Evolutionary conservation across 2,113 vertebrate species (phyloP).

Genomic region (Channa maculata): DNA sequence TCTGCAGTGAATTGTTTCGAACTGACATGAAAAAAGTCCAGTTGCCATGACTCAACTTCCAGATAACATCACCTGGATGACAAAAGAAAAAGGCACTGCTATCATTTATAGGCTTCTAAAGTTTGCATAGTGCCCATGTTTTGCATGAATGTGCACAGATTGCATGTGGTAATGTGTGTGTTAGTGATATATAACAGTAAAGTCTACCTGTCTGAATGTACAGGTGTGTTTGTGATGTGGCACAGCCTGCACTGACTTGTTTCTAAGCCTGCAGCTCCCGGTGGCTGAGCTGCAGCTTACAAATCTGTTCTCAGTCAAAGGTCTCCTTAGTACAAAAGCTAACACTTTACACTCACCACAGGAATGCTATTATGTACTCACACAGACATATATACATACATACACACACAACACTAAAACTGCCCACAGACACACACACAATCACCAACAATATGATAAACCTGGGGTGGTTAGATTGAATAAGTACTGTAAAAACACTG

Average conservation of each 20-base stretch:
- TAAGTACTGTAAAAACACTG: slow-evolving; percentile 59
- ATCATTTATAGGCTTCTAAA: slow-evolving; percentile 30
- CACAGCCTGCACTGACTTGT: slow-evolving; percentile 77
- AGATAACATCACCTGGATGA: too few relatives aligned
- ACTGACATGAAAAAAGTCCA: too few relatives aligned
- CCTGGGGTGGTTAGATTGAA: slow-evolving; percentile 56
- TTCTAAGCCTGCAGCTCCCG: slow-evolving; percentile 59
- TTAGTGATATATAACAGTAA: slow-evolving; percentile 9
- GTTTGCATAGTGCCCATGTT: neutral
- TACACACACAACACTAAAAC: neutral
- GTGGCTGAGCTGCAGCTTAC: slow-evolving; percentile 64
- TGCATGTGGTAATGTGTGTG: slow-evolving; percentile 2
- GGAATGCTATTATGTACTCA: slow-evolving; percentile 59
- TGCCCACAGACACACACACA: slow-evolving; percentile 13
- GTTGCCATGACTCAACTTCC: too few relatives aligned
- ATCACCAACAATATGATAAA: slow-evolving; percentile 22
- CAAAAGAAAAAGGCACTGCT: slow-evolving; percentile 23
- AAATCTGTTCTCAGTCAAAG: slow-evolving; percentile 68
- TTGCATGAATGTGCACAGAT: slow-evolving; percentile 6
- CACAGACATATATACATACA: neutral
- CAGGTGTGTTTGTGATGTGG: slow-evolving; percentile 45
- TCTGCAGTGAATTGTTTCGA: too few relatives aligned
- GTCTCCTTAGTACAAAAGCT: slow-evolving; percentile 68
- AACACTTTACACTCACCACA: slow-evolving; percentile 58
- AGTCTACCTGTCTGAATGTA: slow-evolving; percentile 6